Conservation (phyloP, 2,797 vertebrate species). For the Melanotaenia parkinsoni region DNA sequence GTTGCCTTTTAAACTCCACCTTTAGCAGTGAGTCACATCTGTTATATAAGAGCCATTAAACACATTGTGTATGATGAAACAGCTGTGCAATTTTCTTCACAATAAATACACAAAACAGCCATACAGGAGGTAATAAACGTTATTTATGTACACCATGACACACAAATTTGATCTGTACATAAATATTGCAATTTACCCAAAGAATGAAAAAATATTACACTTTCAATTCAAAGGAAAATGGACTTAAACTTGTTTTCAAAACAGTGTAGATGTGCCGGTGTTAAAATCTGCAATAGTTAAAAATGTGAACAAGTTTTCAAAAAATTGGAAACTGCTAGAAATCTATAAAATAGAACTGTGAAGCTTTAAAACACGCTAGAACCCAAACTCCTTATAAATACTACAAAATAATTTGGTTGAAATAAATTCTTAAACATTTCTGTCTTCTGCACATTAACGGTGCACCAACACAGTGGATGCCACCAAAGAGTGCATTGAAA, state of each 20-base stretch:
- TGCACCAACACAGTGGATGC: constrained; percentile 35
- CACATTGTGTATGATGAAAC: constrained; percentile 5
- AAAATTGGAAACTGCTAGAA: constrained; percentile 68
- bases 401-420: constrained; percentile 72
- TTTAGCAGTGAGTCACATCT: constrained; percentile 11
- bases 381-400: constrained; percentile 53
- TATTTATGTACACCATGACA: constrained; percentile 81
- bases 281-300: constrained; percentile 46
- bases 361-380: constrained; percentile 55
- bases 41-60: not conserved
- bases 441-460: constrained; percentile 54
- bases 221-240: constrained; percentile 48
- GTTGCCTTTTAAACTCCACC: not conserved
- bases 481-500: constrained; percentile 37
- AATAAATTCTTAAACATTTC: constrained; percentile 34
- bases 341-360: constrained; percentile 62
- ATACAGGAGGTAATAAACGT: constrained; percentile 58
- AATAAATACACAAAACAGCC: not conserved
- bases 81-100: not conserved
- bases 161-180: constrained; percentile 83
- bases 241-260: constrained; percentile 40
- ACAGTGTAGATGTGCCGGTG: constrained; percentile 44
- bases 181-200: constrained; percentile 80
- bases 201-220: constrained; percentile 66
- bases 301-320: constrained; percentile 33